These are phyloP conservation scores for Cinclus mexicanus DNA, from an alignment of 2,113 vertebrate genomes.

Conservation along the genomic window DNA sequence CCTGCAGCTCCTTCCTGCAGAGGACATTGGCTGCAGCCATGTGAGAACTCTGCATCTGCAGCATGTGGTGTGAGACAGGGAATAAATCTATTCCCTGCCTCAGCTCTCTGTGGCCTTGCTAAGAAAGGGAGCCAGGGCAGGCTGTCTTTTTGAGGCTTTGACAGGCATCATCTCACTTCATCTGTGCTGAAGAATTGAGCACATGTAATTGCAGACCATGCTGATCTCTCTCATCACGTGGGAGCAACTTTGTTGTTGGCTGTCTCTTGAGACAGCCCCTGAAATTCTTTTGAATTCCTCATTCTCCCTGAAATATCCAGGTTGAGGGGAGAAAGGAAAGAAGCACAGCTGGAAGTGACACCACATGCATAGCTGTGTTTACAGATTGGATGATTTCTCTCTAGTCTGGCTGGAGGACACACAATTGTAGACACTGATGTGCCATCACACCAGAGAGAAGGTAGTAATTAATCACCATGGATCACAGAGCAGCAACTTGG, in stretches of 20 bases:
- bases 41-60: not conserved
- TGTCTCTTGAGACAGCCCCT: not conserved
- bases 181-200: not conserved
- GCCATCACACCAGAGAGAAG: conserved; percentile 11
- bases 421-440: conserved; percentile 8
- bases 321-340: not conserved
- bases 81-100: not conserved
- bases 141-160: not conserved
- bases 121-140: not conserved
- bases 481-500: not conserved
- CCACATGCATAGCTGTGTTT: not conserved
- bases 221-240: not conserved
- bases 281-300: not conserved
- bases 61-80: not conserved
- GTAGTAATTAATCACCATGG: conserved; percentile 11
- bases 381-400: not conserved
- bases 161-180: not conserved
- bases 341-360: not conserved
- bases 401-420: conserved; percentile 3
- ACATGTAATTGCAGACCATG: not conserved
- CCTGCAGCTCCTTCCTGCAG: not conserved
- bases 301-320: not conserved
- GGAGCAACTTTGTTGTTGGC: not conserved
- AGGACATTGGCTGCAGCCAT: not conserved
- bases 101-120: not conserved